Evolutionary conservation across 2,888 invertebrate species (phyloP), one percentile per base, ranked within the genome.

Genomic region (Lasioglossum marginatum): DNA sequence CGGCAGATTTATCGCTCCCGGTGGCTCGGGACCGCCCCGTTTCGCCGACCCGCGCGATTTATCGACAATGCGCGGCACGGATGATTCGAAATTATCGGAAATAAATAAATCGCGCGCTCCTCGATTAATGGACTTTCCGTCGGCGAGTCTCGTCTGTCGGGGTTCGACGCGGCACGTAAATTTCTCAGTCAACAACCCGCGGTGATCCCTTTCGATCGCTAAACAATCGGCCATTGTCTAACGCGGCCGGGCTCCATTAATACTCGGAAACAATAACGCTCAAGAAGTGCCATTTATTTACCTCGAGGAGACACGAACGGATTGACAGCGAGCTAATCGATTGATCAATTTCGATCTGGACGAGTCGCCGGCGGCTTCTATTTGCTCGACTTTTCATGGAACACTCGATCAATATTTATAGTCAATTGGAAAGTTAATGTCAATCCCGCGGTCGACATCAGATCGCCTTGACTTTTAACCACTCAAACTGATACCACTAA

Each of bases 41-140:
- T n/a, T 10, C 6, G 34, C 19, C 10, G 34, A 3, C 31, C 19
- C 14, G 34, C 27, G 10, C 27, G 71, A 72, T 72, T 72, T 45
- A 45, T 45, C 45, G 71, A 19, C 71, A 14, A 27, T 23, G 34
- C 66, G 34, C 66, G 8, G 19, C 60, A 27, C 31, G 16, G 31
- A 66, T 66, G 10, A 40, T 23, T n/a, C 68, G 68, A 37, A 37
- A 72, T 48, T 68, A 72, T 43, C 72, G 31, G 31, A 23, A 31
- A 72, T 72, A 72, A 48, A 48, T 72, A 31, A 19, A 72, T 16
- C 66, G 2, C 3, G 31, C 19, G 10, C 1, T 5, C 71, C 23
- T 34, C 19, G 19, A 31, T 63, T 63, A 43, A 63, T 75, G 19
- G 75, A 60, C 31, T 63, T 63, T n/a, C 43, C 43, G 45, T 76